Base-by-base conservation (phyloP, 2,113 vertebrate genomes). In the Asarcornis scutulata region DNA sequence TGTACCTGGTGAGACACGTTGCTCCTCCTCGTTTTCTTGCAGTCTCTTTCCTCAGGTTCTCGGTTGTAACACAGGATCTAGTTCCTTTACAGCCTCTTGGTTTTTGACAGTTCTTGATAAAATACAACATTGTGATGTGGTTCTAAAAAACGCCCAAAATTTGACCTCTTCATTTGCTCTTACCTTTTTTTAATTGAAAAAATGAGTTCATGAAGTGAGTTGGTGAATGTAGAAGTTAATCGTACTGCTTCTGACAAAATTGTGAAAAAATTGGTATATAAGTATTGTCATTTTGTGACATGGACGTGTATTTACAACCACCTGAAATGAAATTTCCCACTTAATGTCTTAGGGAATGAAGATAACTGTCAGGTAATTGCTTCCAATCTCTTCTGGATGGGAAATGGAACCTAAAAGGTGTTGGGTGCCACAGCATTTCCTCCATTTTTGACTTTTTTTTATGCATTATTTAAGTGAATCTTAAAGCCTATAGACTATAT, bases 161-260 rank as follows among this genome's bases (percentile, higher is more conserved):
- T 38, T 62, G 17, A 64, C 42, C 58, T 75, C 50, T 88, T 83
- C 4, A 1, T 84, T 87, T 44, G 48, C 50, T 44, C 53, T 36
- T 76, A 0, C 22, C 26, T 48, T 17, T 25, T 44, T 72, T 71
- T 80, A 90, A 88, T 50, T 68, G n/a, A 38, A 83, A 62, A 44
- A 55, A 5, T 0, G 0, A n/a, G 55, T 42, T 62, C 0, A 0
- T 13, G 38, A n/a, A n/a, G 66, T 15, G 46, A 52, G 56, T 32
- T 42, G 64, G 22, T 63, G 68, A 21, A 7, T 10, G 46, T 36
- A 22, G 50, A 34, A 83, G 18, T 83, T 68, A 76, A 74, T 67
- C 18, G 21, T 64, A 0, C 34, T 4, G 64, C 38, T 66, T 21
- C 72, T 75, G 83, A 15, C 64, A 71, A 50, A 76, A 22, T 10